Conservation (phyloP, 2,888 invertebrate genomes). For the Lithosia quadra region DNA sequence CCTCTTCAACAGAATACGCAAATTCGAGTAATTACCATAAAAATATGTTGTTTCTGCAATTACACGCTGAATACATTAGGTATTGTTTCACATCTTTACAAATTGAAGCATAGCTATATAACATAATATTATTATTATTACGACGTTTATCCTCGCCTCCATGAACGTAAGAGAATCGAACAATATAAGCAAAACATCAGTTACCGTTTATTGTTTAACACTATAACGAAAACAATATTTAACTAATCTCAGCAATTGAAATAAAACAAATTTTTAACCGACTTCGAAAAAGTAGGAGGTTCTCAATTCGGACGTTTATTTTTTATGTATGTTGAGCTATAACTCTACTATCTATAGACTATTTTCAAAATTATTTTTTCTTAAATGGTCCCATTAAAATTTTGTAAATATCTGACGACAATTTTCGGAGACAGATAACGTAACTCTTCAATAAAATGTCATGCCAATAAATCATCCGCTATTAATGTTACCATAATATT, state of each 20-base stretch:
- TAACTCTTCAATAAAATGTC: no score
- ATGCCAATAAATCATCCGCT: no score
- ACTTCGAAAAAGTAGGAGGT: no score
- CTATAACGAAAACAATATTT: not conserved
- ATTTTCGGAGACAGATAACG: no score
- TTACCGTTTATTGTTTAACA: not conserved
- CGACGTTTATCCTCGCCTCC: not conserved
- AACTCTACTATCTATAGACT: no score
- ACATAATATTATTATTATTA: no score
- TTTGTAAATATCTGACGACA: not conserved
- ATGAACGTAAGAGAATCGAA: not conserved
- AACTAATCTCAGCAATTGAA: constrained; percentile 10
- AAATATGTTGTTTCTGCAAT: not conserved
- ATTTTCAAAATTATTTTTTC: no score
- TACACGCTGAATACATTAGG: not conserved
- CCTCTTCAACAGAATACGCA: constrained; percentile 8
- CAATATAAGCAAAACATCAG: not conserved
- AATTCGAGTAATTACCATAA: constrained; percentile 19
- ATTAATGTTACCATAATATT: no score
- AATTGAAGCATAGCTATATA: not conserved
- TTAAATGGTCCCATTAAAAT: no score
- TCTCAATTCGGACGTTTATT: no score
- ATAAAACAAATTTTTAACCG: no score
- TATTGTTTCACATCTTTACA: not conserved
- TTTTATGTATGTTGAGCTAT: no score